These are phyloP conservation scores for Catocala sponsa DNA, from an alignment of 2,888 invertebrate species.

Conservation along the genomic window DNA sequence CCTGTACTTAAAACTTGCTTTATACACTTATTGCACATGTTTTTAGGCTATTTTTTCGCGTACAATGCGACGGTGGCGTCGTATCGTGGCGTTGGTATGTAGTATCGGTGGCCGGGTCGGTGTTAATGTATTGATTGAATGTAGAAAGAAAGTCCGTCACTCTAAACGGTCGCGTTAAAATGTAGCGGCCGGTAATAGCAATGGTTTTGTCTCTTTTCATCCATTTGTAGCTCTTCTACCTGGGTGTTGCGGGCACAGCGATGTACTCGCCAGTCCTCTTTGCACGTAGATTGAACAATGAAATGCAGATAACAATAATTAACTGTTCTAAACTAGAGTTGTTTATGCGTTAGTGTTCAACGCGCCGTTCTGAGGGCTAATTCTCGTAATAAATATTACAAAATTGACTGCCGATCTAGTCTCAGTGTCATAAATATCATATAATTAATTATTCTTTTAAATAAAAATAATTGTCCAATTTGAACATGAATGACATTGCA, in stretches of 20 bases:
- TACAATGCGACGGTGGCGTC: slow-evolving; percentile 74
- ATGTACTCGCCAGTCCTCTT: slow-evolving; percentile 21
- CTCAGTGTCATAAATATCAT: too few species aligned
- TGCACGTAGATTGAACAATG: slow-evolving; percentile 32
- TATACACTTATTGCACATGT: slow-evolving; percentile 83
- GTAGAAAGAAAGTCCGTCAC: slow-evolving; percentile 68
- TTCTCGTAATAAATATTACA: too few species aligned
- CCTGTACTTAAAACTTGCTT: slow-evolving; percentile 70
- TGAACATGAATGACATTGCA: too few species aligned
- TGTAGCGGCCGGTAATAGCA: slow-evolving; percentile 61
- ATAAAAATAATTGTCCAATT: too few species aligned
- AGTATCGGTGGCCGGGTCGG: slow-evolving; percentile 51
- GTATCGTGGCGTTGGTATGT: slow-evolving; percentile 48
- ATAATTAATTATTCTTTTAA: too few species aligned
- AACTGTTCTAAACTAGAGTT: slow-evolving; percentile 11
- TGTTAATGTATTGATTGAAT: slow-evolving; percentile 80
- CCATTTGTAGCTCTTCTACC: slow-evolving; percentile 54
- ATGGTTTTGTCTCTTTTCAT: slow-evolving; percentile 76
- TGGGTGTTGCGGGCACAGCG: slow-evolving; percentile 40
- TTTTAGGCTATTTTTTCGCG: slow-evolving; percentile 85
- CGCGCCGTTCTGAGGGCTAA: too few species aligned
- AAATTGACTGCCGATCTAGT: too few species aligned
- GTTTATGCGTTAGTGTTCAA: background rate
- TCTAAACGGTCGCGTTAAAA: slow-evolving; percentile 72
- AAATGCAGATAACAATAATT: slow-evolving; percentile 33